Conservation (phyloP, 2,797 vertebrate species). For the Pipistrellus nathusii region DNA sequence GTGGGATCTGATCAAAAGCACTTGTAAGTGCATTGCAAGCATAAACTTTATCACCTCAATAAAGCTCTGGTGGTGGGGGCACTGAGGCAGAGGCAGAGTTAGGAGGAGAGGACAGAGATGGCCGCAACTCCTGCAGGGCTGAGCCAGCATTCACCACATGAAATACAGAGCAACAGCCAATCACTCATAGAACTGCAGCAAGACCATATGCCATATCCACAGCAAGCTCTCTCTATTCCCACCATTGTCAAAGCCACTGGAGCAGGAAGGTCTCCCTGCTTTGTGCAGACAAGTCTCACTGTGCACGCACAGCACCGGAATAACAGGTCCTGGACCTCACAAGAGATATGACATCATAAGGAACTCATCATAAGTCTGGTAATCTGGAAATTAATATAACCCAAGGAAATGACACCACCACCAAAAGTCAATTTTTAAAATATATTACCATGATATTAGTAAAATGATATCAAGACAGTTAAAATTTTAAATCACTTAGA, state of each 20-base stretch:
- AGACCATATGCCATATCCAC: rapidly evolving
- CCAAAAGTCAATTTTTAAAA: background rate
- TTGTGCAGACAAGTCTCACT: background rate
- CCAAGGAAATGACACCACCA: background rate
- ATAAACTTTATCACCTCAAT: background rate
- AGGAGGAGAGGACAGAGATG: too few relatives aligned
- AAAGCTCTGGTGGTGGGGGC: background rate
- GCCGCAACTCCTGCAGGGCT: background rate
- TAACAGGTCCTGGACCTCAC: background rate
- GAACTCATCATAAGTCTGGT: background rate
- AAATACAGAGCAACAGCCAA: background rate
- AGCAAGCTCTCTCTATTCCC: background rate
- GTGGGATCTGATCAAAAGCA: background rate
- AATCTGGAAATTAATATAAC: background rate
- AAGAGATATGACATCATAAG: background rate
- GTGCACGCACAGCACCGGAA: too few relatives aligned
- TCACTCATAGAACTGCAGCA: background rate
- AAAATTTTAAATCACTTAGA: background rate
- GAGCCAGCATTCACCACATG: background rate
- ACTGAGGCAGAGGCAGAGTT: background rate
- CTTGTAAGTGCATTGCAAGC: background rate
- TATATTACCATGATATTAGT: background rate
- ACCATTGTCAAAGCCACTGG: background rate
- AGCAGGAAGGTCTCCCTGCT: too few relatives aligned
- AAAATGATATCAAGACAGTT: background rate